Evolutionary conservation across 2,888 invertebrate species (phyloP).

Genomic region (Drosophila barbarae): DNA sequence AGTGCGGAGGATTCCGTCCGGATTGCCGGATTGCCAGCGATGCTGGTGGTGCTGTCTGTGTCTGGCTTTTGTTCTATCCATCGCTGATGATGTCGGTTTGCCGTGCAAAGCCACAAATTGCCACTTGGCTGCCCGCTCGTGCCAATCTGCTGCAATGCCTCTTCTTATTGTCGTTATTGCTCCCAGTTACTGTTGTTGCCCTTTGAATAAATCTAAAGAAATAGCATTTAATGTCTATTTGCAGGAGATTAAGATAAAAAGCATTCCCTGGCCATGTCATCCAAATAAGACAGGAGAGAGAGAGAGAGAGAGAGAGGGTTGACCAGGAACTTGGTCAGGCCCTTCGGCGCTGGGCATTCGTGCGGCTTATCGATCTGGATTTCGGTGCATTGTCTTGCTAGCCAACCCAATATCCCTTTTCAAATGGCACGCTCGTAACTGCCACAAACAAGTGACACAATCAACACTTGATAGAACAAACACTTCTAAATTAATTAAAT

Average conservation of each 20-base stretch:
- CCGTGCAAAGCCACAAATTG: constrained; percentile 74
- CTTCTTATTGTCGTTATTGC: constrained; percentile 40
- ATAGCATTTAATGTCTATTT: constrained; percentile 77
- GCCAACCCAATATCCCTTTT: constrained; percentile 45
- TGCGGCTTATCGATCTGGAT: constrained; percentile 69
- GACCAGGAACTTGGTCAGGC: constrained; percentile 7
- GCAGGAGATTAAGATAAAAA: constrained; percentile 74
- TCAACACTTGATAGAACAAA: constrained; percentile 75
- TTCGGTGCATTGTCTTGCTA: constrained; percentile 50
- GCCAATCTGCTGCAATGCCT: constrained; percentile 66
- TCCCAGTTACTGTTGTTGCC: constrained; percentile 26
- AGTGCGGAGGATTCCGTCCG: constrained; percentile 58
- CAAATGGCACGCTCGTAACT: constrained; percentile 62
- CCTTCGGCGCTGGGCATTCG: constrained; percentile 47
- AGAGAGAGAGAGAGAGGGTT: neutral
- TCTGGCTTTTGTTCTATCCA: constrained; percentile 69
- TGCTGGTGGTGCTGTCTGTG: constrained; percentile 22
- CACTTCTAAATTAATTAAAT: constrained; percentile 76
- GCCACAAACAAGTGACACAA: constrained; percentile 73
- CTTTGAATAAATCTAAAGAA: constrained; percentile 73
- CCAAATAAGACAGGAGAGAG: neutral
- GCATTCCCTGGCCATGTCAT: constrained; percentile 52
- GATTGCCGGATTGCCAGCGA: constrained; percentile 14
- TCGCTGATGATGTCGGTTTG: constrained; percentile 72
- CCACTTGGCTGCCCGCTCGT: constrained; percentile 72